These are phyloP conservation scores for Eonycteris spelaea DNA, from an alignment of 2,113 vertebrate species.

Conservation along the genomic window DNA sequence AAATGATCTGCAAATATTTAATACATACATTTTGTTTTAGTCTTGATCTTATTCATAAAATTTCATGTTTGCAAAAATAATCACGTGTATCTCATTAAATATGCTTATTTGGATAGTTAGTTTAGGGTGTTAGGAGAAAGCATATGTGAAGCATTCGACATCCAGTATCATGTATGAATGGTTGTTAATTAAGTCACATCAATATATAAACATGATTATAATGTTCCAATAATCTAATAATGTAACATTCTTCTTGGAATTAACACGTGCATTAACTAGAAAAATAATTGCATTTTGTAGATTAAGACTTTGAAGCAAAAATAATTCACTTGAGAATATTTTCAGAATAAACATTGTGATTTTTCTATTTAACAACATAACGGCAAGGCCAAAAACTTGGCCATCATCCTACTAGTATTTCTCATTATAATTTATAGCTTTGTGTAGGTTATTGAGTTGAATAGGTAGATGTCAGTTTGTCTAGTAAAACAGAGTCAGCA, in stretches of 20 bases:
- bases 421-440: not conserved
- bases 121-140: not conserved
- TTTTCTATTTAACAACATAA: not conserved
- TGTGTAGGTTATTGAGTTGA: not conserved
- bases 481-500: not conserved
- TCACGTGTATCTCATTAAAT: not conserved
- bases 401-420: not conserved
- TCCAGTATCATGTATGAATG: not conserved
- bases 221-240: not conserved
- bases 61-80: not conserved
- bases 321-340: not conserved
- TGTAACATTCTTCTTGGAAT: not conserved
- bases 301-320: not conserved
- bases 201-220: constrained; percentile 29
- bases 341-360: not conserved
- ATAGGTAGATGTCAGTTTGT: not conserved
- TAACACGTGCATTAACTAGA: not conserved
- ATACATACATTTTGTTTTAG: not conserved
- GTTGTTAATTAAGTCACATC: constrained; percentile 11
- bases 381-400: not conserved
- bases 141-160: constrained; percentile 1
- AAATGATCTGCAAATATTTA: not conserved
- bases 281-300: constrained; percentile 5
- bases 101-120: not conserved
- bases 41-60: not conserved